Base-by-base conservation (phyloP, 1,140 invertebrate genomes). In the Drosophila hydei region DNA sequence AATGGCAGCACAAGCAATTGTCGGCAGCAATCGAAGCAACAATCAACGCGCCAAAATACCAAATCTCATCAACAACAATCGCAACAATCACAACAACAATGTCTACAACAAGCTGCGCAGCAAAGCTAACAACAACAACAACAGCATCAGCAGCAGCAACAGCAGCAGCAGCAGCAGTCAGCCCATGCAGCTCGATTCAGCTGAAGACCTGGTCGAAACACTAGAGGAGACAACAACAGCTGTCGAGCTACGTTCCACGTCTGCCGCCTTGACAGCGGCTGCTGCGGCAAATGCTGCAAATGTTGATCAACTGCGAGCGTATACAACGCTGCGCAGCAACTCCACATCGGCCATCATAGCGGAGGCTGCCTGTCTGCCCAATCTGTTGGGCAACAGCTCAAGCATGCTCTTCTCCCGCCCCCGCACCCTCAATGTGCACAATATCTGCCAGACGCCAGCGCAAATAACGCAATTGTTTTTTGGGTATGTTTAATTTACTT, bases 381-480 rank as follows among this genome's bases (percentile, higher is more conserved):
- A 62, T 11, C 56, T 84, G 33, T 48, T 70, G 51, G 50, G 67
- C 25, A 62, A 21, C 36, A 47, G 27, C 38, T 11, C 76, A 27
- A 65, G 60, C 50, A 62, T 87, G 50, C 45, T 83, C 2, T 88
- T 76, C 27, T 71, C 85, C 63, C 89, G 89, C 16, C 89, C 89
- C 11, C 89, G 89, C 63, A 90, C 89, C 30, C 72, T 90, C 42
- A 90, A 90, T 52, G 89, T 90, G 8, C 89, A 90, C 45, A 89
- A 90, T 76, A 52, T 77, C 43, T 90, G 79, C 55, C 85, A 90
- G 78, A 89, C 89, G 67, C 89, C 89, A 47, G 70, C 89, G 51
- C 85, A 90, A 74, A 90, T 80, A 74, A 90, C 89, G 48, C 84
- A 90, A 77, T 52, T 90, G 50, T 90, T 90, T 74, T 87, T 90